Conservation (phyloP, 2,797 vertebrate species). For the Ctenosaura bakeri region DNA sequence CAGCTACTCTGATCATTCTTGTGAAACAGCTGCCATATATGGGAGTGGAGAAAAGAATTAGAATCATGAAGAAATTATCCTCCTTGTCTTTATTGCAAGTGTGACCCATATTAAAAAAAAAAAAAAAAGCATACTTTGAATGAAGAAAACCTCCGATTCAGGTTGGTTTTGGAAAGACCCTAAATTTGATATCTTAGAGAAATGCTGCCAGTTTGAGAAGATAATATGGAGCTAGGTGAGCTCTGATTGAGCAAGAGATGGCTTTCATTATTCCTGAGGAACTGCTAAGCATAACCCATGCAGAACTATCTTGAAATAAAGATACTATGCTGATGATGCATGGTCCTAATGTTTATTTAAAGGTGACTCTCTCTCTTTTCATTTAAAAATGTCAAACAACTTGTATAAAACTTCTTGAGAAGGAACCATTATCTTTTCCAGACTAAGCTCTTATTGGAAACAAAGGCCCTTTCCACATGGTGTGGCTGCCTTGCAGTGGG, state of each 20-base stretch:
- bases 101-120: background rate
- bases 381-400: background rate
- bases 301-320: background rate
- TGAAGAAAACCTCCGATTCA: background rate
- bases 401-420: background rate
- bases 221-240: background rate
- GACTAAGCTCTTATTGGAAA: background rate
- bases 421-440: background rate
- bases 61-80: no score
- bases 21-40: background rate
- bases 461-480: no score
- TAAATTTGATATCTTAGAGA: background rate
- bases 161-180: background rate
- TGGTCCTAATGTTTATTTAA: background rate
- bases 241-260: no score
- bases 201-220: background rate
- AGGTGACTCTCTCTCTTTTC: background rate
- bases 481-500: no score
- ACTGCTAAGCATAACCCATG: background rate
- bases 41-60: background rate
- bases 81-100: background rate
- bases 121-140: background rate
- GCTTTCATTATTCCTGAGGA: background rate
- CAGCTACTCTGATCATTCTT: background rate
- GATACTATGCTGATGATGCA: background rate